phyloP scores from a whole-genome alignment of 2,797 vertebrate species.

The Amblyopsis hoosieri region DNA sequence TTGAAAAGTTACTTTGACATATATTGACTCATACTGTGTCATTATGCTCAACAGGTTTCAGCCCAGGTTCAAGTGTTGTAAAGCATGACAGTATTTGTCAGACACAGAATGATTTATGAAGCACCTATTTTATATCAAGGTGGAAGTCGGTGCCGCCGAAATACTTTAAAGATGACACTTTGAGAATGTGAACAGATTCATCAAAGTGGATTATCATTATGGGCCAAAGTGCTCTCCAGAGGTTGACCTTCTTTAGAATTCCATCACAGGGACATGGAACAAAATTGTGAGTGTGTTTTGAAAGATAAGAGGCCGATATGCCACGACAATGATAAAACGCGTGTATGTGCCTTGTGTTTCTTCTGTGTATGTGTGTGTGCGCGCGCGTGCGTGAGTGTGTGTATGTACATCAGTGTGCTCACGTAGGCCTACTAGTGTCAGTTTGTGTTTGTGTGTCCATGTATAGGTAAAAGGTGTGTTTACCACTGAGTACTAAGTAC shows the following conservation, averaged over 20 bases:
- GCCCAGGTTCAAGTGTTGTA: slow-evolving; percentile 23
- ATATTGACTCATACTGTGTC: slow-evolving; percentile 14
- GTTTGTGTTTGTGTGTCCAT: background rate
- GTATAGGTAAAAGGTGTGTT: too few relatives aligned
- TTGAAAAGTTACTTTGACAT: slow-evolving; percentile 3
- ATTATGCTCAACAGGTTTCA: slow-evolving; percentile 45
- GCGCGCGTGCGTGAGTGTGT: slow-evolving; percentile 4
- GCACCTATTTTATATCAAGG: slow-evolving; percentile 55
- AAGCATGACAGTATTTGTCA: slow-evolving; percentile 28
- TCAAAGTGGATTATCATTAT: slow-evolving; percentile 66
- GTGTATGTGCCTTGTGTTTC: slow-evolving; percentile 9
- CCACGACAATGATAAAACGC: slow-evolving; percentile 38
- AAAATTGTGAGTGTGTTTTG: slow-evolving; percentile 56
- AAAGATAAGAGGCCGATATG: slow-evolving; percentile 64
- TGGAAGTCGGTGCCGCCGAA: slow-evolving; percentile 36
- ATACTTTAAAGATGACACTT: slow-evolving; percentile 51
- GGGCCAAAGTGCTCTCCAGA: slow-evolving; percentile 47
- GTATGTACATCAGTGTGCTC: background rate
- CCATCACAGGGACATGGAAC: slow-evolving; percentile 55
- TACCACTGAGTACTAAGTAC: too few relatives aligned
- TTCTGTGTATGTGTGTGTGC: background rate
- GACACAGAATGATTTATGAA: slow-evolving; percentile 48
- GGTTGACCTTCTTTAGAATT: slow-evolving; percentile 64
- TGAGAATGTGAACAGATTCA: slow-evolving; percentile 64
- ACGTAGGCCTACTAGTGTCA: background rate